phyloP scores from a whole-genome alignment of 1,140 invertebrate genomes.

The Cotesia glomerata region DNA sequence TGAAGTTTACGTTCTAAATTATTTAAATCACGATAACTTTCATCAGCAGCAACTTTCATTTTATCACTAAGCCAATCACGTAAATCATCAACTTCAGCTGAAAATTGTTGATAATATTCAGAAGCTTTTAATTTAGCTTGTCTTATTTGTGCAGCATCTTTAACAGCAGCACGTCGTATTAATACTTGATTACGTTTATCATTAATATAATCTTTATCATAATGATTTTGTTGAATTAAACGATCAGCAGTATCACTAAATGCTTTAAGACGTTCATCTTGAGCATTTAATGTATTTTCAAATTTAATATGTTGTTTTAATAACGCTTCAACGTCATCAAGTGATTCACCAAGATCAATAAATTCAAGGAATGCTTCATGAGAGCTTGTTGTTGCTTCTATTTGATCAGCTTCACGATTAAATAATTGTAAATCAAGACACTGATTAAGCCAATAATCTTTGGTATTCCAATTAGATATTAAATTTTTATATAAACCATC shows the following conservation, averaged over 20 bases:
- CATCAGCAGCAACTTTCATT: slow-evolving; percentile 87
- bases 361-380: slow-evolving; percentile 94
- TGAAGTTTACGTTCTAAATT: slow-evolving; percentile 94
- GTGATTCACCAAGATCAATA: slow-evolving; percentile 84
- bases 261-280: slow-evolving; percentile 88
- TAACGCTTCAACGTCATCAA: slow-evolving; percentile 94
- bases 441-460: slow-evolving; percentile 83
- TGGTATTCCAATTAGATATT: slow-evolving; percentile 75
- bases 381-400: slow-evolving; percentile 92
- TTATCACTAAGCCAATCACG: slow-evolving; percentile 92
- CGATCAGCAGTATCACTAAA: slow-evolving; percentile 88
- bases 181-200: slow-evolving; percentile 79
- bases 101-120: slow-evolving; percentile 83
- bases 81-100: slow-evolving; percentile 87
- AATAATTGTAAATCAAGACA: slow-evolving; percentile 88
- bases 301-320: slow-evolving; percentile 95
- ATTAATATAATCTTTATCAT: slow-evolving; percentile 81
- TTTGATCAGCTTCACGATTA: slow-evolving; percentile 95
- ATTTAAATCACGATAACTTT: slow-evolving; percentile 89
- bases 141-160: slow-evolving; percentile 75
- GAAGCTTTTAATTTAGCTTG: slow-evolving; percentile 78
- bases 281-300: slow-evolving; percentile 89
- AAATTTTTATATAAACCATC: slow-evolving; percentile 79
- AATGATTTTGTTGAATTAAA: slow-evolving; percentile 83
- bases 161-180: slow-evolving; percentile 74